Conservation (phyloP, 2,797 vertebrate species). For the Sebastes vulpes region DNA sequence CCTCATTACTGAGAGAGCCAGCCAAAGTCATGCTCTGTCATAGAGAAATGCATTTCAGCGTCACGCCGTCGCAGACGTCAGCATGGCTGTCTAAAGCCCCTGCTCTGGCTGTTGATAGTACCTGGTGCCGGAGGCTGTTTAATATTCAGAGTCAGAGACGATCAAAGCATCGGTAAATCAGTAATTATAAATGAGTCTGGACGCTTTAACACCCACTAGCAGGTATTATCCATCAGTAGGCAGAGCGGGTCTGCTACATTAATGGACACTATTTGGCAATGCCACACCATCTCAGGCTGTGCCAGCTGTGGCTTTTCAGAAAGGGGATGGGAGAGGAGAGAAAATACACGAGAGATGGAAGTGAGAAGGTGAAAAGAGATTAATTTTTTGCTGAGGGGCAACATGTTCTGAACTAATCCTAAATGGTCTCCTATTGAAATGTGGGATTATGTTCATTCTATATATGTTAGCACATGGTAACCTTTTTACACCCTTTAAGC, state of each 20-base stretch:
- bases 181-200: constrained; percentile 59
- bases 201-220: constrained; percentile 52
- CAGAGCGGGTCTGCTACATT: constrained; percentile 40
- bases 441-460: constrained; percentile 25
- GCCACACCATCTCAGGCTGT: constrained; percentile 39
- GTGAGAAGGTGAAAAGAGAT: constrained; percentile 46
- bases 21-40: constrained; percentile 26
- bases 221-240: constrained; percentile 55
- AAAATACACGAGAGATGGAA: constrained; percentile 12
- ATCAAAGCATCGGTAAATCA: constrained; percentile 58
- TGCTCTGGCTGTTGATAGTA: constrained; percentile 28
- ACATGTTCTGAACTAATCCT: constrained; percentile 49
- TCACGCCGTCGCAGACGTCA: constrained; percentile 41
- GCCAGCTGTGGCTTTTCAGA: constrained; percentile 60
- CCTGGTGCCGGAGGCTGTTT: constrained; percentile 49
- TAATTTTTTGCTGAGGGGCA: constrained; percentile 40
- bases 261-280: constrained; percentile 63
- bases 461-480: constrained; percentile 10
- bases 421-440: constrained; percentile 39
- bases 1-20: constrained; percentile 50
- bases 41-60: constrained; percentile 36
- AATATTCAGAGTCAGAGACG: constrained; percentile 59
- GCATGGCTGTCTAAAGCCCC: constrained; percentile 12
- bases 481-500: neutral
- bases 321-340: neutral